Conservation (phyloP, 2,797 vertebrate species). For the Euphonia xanthogaster region DNA sequence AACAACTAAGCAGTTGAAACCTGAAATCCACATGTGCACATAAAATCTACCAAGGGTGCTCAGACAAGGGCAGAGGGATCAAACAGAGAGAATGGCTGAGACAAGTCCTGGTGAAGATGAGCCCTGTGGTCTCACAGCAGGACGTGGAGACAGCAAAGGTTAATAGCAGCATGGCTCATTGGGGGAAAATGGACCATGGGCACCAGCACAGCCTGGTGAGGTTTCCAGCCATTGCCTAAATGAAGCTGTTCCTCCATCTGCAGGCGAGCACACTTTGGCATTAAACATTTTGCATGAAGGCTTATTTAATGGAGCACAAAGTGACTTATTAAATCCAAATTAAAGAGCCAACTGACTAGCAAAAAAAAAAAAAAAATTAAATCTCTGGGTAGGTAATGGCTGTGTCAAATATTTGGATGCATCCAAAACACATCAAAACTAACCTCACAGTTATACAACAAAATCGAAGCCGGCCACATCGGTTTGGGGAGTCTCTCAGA, state of each 20-base stretch:
- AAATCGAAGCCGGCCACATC: background rate
- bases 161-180: constrained; percentile 15
- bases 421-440: constrained; percentile 10
- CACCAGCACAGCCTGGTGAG: background rate
- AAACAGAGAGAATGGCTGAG: background rate
- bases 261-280: background rate
- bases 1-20: background rate
- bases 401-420: constrained; percentile 1
- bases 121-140: background rate
- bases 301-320: constrained; percentile 60
- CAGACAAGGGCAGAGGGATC: background rate
- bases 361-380: constrained; percentile 41
- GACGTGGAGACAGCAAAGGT: background rate
- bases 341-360: constrained; percentile 17
- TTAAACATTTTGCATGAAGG: constrained; percentile 42
- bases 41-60: background rate
- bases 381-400: constrained; percentile 11
- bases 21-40: background rate
- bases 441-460: background rate
- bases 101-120: background rate
- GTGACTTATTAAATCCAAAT: constrained; percentile 53
- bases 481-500: background rate
- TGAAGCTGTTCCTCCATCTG: constrained; percentile 47
- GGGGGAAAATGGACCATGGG: constrained; percentile 4
- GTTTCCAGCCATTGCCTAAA: constrained; percentile 40